Conservation (phyloP, 2,113 vertebrate species). For the Coptodon rendalli region DNA sequence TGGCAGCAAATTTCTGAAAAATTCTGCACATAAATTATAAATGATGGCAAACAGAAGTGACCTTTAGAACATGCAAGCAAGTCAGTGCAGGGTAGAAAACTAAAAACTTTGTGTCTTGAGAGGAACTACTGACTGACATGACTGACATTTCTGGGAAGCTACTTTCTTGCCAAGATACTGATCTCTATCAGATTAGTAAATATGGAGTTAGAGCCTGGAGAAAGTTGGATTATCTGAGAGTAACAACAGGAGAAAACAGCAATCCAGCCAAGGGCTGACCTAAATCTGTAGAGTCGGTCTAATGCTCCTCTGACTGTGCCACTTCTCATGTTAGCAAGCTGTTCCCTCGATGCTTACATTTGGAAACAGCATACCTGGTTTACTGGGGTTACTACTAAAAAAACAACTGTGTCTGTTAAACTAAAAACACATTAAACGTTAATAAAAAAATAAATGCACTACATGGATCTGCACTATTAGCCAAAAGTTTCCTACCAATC, state of each 20-base stretch:
- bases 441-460: neutral
- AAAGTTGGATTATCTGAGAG: neutral
- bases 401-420: neutral
- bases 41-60: neutral
- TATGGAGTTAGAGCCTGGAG: neutral
- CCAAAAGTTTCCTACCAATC: neutral
- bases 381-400: neutral
- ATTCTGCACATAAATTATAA: neutral
- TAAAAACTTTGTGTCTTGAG: neutral
- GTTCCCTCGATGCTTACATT: neutral
- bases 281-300: neutral
- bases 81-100: neutral
- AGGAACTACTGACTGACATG: neutral
- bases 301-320: neutral
- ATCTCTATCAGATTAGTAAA: neutral
- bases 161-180: neutral
- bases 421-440: neutral
- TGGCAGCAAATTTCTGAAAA: neutral
- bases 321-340: neutral
- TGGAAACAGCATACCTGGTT: neutral
- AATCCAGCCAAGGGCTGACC: neutral
- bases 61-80: neutral
- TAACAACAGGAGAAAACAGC: neutral
- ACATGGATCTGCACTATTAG: neutral
- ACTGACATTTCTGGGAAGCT: neutral